Percentiles rank a stretch among this genome's conserved stretches.
Evolutionary conservation across 2,888 invertebrate species (phyloP).

Genomic region (Venusia cambrica): DNA sequence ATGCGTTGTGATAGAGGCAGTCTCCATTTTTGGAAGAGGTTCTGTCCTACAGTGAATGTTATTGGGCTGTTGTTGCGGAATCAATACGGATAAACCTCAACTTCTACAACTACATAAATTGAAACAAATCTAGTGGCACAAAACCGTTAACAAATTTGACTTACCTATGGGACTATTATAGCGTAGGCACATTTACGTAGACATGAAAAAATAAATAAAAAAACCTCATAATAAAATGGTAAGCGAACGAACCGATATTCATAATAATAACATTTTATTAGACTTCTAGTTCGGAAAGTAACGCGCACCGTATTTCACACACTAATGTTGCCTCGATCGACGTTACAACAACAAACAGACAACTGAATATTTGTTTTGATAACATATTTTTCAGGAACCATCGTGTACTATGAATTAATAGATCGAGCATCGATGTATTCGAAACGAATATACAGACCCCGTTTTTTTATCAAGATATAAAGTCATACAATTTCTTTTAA

Average conservation of each 20-base stretch:
- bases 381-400: constrained; percentile 29
- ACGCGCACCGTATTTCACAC: constrained; percentile 21
- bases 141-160: too few species aligned
- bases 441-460: too few species aligned
- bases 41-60: too few species aligned
- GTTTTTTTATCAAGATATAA: too few species aligned
- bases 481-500: too few species aligned
- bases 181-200: not conserved
- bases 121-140: too few species aligned
- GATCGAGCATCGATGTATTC: not conserved
- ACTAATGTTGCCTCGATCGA: constrained; percentile 27
- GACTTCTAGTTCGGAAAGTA: constrained; percentile 13
- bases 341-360: constrained; percentile 30
- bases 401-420: constrained; percentile 5
- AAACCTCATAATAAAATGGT: constrained; percentile 8
- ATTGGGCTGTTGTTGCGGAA: too few species aligned
- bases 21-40: too few species aligned
- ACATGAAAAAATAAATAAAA: constrained; percentile 1
- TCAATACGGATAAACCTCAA: too few species aligned
- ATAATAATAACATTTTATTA: constrained; percentile 21
- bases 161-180: too few species aligned
- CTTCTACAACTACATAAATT: too few species aligned
- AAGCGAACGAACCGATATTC: constrained; percentile 17
- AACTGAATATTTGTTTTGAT: constrained; percentile 29
- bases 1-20: not conserved